These are phyloP conservation scores for Cirrhinus molitorella DNA, from an alignment of 2,797 vertebrate species.

Conservation along the genomic window DNA sequence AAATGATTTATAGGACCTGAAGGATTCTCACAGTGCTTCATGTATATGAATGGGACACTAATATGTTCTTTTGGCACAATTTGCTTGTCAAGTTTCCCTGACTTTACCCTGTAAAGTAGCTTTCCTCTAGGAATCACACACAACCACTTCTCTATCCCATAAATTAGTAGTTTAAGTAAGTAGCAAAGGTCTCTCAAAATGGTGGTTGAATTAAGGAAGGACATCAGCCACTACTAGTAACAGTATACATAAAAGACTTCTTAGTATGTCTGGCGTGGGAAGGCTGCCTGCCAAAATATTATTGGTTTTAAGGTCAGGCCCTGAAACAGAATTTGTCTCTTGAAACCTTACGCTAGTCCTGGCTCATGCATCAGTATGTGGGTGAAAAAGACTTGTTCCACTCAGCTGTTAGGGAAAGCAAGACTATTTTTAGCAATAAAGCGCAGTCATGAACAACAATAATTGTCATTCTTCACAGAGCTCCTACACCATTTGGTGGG, in stretches of 20 bases:
- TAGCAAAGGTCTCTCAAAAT: not conserved
- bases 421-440: not conserved
- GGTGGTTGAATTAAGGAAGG: not conserved
- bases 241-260: not conserved
- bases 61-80: not conserved
- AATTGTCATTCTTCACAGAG: constrained; percentile 67
- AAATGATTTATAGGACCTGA: too few species aligned
- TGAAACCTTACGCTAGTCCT: not conserved
- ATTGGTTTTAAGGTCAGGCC: not conserved
- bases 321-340: not conserved
- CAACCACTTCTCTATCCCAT: not conserved
- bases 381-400: not conserved
- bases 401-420: not conserved
- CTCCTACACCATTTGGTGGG: constrained; percentile 80
- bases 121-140: not conserved
- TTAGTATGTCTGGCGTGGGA: not conserved
- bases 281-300: not conserved
- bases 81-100: too few species aligned
- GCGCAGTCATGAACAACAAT: not conserved
- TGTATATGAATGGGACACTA: not conserved
- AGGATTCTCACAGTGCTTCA: not conserved
- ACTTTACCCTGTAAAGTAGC: not conserved
- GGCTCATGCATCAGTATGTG: not conserved
- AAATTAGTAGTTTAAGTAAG: not conserved
- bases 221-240: not conserved